Percentiles rank a stretch among this genome's conserved stretches.
Evolutionary conservation across 2,888 invertebrate species (phyloP).

Genomic region (Drosophila paramelanica): DNA sequence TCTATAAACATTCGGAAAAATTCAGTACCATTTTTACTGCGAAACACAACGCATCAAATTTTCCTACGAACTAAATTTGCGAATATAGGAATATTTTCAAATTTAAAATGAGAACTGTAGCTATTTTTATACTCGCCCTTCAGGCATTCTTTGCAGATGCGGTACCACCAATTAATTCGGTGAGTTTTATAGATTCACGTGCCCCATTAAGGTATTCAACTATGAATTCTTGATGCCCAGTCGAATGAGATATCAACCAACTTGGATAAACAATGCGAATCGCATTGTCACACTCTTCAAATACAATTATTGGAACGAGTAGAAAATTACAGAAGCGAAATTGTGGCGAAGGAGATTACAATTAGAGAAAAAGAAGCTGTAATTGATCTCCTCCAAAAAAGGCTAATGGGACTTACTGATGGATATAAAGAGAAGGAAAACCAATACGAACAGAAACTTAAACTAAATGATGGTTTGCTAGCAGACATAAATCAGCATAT

Average conservation of each 20-base stretch:
- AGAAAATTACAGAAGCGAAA: background rate
- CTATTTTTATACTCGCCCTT: slow-evolving; percentile 20
- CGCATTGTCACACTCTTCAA: slow-evolving; percentile 18
- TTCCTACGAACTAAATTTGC: background rate
- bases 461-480: slow-evolving; percentile 18
- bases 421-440: background rate
- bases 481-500: slow-evolving; percentile 10
- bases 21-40: slow-evolving; percentile 21
- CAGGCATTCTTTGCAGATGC: slow-evolving; percentile 6
- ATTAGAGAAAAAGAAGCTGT: slow-evolving; percentile 3
- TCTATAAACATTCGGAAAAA: background rate
- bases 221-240: background rate
- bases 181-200: slow-evolving; percentile 4
- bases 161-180: slow-evolving; percentile 8
- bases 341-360: background rate
- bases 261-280: slow-evolving; percentile 10
- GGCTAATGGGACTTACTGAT: slow-evolving; percentile 8
- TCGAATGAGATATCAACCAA: background rate
- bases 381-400: slow-evolving; percentile 24
- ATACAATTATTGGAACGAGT: background rate
- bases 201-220: no score
- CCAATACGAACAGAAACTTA: background rate
- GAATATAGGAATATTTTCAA: background rate
- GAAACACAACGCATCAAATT: background rate
- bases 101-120: slow-evolving; percentile 22